These are phyloP conservation scores for Macrobrachium nipponense DNA, from an alignment of 1,140 invertebrate genomes.

Conservation along the genomic window DNA sequence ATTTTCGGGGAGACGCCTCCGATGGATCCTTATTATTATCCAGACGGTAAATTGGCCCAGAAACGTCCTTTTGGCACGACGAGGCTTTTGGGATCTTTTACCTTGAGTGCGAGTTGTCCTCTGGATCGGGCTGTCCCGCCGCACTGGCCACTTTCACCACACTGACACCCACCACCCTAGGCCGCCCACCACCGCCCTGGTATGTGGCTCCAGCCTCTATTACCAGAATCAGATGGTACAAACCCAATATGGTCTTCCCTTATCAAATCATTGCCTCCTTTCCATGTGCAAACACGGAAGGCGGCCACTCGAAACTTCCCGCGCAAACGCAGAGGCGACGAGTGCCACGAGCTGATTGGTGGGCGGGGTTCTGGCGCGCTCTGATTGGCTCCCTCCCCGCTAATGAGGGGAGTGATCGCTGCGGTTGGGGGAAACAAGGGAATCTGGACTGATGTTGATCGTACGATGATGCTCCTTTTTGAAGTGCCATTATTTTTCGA, in stretches of 20 bases:
- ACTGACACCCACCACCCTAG: slow-evolving; percentile 46
- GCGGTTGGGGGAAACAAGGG: slow-evolving; percentile 59
- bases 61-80: neutral
- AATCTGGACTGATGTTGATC: slow-evolving; percentile 40
- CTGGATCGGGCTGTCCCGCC: neutral
- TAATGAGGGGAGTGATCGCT: slow-evolving; percentile 58
- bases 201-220: slow-evolving; percentile 57
- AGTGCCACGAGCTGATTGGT: slow-evolving; percentile 47
- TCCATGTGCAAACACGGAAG: slow-evolving; percentile 58
- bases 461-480: slow-evolving; percentile 31
- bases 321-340: slow-evolving; percentile 32
- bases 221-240: slow-evolving; percentile 62
- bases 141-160: slow-evolving; percentile 52
- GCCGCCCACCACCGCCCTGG: slow-evolving; percentile 36
- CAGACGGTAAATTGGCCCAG: neutral
- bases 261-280: slow-evolving; percentile 62
- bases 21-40: neutral
- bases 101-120: neutral
- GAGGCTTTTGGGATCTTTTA: neutral
- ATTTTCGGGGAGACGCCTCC: slow-evolving; percentile 1
- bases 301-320: slow-evolving; percentile 53
- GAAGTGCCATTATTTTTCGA: neutral
- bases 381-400: slow-evolving; percentile 48
- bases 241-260: slow-evolving; percentile 63
- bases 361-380: slow-evolving; percentile 31